A percentile compares a stretch with the other conserved stretches of the same genome.
phyloP scores from a whole-genome alignment of 2,888 invertebrate species.

The Troides oblongomaculatus region DNA sequence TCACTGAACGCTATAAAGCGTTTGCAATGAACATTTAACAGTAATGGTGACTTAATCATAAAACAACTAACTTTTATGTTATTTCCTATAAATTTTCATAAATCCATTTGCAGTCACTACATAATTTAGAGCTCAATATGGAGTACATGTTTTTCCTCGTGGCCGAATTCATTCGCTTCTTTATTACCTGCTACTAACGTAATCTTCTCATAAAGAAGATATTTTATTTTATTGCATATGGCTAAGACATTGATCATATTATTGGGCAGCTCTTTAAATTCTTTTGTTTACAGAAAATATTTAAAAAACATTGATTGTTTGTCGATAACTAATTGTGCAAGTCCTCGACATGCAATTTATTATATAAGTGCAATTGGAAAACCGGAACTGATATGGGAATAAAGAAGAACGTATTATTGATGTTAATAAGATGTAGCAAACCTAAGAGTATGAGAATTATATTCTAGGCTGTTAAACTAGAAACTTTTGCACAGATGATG shows the following conservation, averaged over 20 bases:
- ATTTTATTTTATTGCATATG: constrained; percentile 9
- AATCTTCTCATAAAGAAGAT: constrained; percentile 63
- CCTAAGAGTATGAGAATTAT: constrained; percentile 56
- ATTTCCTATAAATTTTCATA: no score
- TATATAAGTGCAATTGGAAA: constrained; percentile 62
- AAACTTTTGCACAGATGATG: constrained; percentile 60
- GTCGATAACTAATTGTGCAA: constrained; percentile 46
- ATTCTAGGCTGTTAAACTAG: constrained; percentile 56
- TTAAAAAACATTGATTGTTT: background rate
- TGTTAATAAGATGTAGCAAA: constrained; percentile 54
- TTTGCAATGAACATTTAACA: no score
- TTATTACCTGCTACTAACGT: constrained; percentile 62
- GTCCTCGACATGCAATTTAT: constrained; percentile 56
- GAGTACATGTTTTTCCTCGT: constrained; percentile 55
- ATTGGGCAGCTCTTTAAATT: no score
- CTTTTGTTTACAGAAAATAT: no score
- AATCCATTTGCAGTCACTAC: constrained; percentile 47
- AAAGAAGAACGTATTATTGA: constrained; percentile 54
- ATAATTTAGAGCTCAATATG: constrained; percentile 43
- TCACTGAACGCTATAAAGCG: no score
- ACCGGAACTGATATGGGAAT: constrained; percentile 40
- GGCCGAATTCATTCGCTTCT: constrained; percentile 49
- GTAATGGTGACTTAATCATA: no score
- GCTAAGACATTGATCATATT: no score
- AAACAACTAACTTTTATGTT: no score